A percentile compares a stretch with the other conserved stretches of the same genome.
Evolutionary conservation across 2,888 invertebrate species (phyloP).

Genomic region (Serripes groenlandicus): DNA sequence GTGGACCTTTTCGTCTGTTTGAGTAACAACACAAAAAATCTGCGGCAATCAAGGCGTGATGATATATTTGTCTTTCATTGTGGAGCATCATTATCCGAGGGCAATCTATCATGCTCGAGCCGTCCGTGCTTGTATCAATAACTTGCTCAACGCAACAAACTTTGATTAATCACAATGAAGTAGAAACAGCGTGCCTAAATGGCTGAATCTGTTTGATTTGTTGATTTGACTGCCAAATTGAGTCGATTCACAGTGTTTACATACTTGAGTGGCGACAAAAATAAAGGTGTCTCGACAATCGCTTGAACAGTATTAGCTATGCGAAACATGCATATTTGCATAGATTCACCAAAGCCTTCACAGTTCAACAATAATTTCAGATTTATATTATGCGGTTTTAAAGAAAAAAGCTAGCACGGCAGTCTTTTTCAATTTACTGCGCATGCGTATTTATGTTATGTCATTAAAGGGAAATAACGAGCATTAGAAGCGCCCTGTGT

Average conservation of each 20-base stretch:
- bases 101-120: neutral
- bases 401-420: too few relatives aligned
- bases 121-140: slow-evolving; percentile 22
- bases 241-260: slow-evolving; percentile 28
- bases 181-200: slow-evolving; percentile 27
- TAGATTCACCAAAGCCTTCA: too few relatives aligned
- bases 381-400: too few relatives aligned
- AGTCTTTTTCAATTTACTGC: too few relatives aligned
- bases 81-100: slow-evolving; percentile 9
- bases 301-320: too few relatives aligned
- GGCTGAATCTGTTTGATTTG: slow-evolving; percentile 35
- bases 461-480: too few relatives aligned
- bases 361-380: too few relatives aligned
- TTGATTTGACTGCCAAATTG: slow-evolving; percentile 33
- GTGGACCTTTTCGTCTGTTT: neutral
- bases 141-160: slow-evolving; percentile 2
- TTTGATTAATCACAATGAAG: slow-evolving; percentile 30
- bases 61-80: slow-evolving; percentile 22
- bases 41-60: neutral
- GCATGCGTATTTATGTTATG: too few relatives aligned
- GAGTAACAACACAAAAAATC: neutral
- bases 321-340: too few relatives aligned
- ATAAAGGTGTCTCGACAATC: too few relatives aligned
- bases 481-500: too few relatives aligned
- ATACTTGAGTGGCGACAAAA: too few relatives aligned